Evolutionary conservation across 2,888 invertebrate genomes (phyloP), one percentile per base, ranked within the genome.

Genomic region (Perdita meconis): DNA sequence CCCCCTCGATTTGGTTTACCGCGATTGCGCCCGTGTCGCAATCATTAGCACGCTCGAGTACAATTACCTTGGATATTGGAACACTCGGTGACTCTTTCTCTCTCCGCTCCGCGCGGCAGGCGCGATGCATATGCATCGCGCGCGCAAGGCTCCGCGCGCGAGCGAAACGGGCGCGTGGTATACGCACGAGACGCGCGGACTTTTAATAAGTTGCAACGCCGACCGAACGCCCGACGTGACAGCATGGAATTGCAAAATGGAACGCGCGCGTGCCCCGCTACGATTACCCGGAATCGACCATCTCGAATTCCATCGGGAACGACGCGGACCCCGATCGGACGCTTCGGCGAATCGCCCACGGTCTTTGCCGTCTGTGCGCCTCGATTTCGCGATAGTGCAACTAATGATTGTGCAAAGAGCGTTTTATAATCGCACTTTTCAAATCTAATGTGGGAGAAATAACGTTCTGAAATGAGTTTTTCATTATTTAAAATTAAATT

Each of bases 31-130:
- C 61, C 66, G 77, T 87, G 85, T 86, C 79, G 87, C 84, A 87
- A 87, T 80, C 81, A 77, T 82, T 86, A 79, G 67, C 78, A 76
- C 69, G 75, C 72, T 72, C 67, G 74, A 63, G 69, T 71, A 71
- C 71, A 80, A 66, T 74, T 78, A 86, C 86, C 85, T 86, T 85
- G 84, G 79, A 82, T 67, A 65, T 70, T 68, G 59, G 69, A 63
- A 63, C 72, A 67, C 76, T 36, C 24, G 63, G 50, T 71, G 66
- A 73, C 44, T 69, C 69, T 59, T 44, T 51, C 76, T 56, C 71
- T 66, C 78, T 66, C 2, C 30, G 30, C 6, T 30, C 6, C 30
- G 30, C 30, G 3, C 30, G 6, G 30, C 30, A 30, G 30, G 68
- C 68, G 64, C 60, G 66, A 67, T 67, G 78, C 80, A 80, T 77